Conservation (phyloP, 2,888 invertebrate genomes). For the Chrysotoxum bicinctum region DNA sequence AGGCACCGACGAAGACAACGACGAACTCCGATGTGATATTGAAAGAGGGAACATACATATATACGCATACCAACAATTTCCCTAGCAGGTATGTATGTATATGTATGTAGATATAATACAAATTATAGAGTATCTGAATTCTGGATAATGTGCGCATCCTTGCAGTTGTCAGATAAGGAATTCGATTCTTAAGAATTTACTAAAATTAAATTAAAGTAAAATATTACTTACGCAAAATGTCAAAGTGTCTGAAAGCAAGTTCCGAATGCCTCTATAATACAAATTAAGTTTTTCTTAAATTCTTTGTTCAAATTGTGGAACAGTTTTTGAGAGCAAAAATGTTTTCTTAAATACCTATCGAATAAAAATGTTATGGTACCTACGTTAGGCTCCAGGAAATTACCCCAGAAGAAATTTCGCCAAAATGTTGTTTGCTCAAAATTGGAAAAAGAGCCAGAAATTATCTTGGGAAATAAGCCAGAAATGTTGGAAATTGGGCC, state of each 20-base stretch:
- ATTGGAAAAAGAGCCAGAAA: too few species aligned
- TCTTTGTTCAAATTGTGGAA: background rate
- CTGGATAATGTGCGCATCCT: slow-evolving; percentile 31
- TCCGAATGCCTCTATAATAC: background rate
- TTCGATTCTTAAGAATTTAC: slow-evolving; percentile 34
- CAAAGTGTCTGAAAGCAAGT: background rate
- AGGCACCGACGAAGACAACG: background rate
- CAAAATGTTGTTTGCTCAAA: too few species aligned
- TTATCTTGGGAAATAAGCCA: too few species aligned
- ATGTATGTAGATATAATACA: background rate
- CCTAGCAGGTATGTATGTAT: background rate
- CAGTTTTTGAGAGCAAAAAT: too few species aligned
- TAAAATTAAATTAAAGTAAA: background rate
- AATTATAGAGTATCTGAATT: slow-evolving; percentile 24
- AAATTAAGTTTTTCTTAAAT: background rate
- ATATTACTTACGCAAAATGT: background rate
- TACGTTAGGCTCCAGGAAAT: too few species aligned
- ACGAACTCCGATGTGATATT: background rate
- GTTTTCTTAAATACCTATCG: too few species aligned
- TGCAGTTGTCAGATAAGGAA: slow-evolving; percentile 39
- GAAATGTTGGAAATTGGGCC: too few species aligned
- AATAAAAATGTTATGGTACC: too few species aligned
- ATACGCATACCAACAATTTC: slow-evolving; percentile 18
- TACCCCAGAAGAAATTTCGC: too few species aligned
- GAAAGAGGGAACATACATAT: slow-evolving; percentile 9